phyloP scores from a whole-genome alignment of 2,888 invertebrate species.

The Argyresthia goedartella region DNA sequence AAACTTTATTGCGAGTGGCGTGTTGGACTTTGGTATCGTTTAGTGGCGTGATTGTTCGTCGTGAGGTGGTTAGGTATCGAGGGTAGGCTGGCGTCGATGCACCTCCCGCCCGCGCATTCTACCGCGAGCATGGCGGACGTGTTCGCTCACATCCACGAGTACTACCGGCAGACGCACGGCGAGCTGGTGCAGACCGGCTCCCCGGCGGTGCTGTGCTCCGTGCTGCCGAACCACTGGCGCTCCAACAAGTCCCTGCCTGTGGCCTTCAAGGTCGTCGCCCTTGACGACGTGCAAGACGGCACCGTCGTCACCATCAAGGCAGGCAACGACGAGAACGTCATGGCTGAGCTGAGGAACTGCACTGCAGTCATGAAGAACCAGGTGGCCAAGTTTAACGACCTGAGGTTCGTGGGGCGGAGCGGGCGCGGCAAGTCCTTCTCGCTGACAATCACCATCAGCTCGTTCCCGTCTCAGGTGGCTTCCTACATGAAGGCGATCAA shows the following conservation, averaged over 20 bases:
- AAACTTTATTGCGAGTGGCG: constrained; percentile 41
- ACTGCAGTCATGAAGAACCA: constrained; percentile 97
- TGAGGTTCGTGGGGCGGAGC: constrained; percentile 96
- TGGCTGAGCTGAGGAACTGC: constrained; percentile 94
- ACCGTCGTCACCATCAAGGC: constrained; percentile 94
- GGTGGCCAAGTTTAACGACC: constrained; percentile 98
- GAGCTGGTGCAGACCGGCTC: constrained; percentile 95
- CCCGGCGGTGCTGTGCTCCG: constrained; percentile 95
- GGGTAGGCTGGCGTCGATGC: constrained; percentile 72
- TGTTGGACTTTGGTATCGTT: constrained; percentile 42
- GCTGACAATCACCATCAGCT: constrained; percentile 92
- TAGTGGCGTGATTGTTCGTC: constrained; percentile 47
- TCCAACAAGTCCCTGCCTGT: constrained; percentile 97
- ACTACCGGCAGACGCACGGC: constrained; percentile 91
- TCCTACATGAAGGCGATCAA: constrained; percentile 98
- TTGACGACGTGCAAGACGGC: constrained; percentile 95
- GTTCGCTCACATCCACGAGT: constrained; percentile 81
- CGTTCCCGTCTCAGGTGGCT: constrained; percentile 84
- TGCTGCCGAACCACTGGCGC: constrained; percentile 95
- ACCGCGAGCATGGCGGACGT: constrained; percentile 79
- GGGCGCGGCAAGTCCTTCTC: constrained; percentile 97
- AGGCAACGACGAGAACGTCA: constrained; percentile 98
- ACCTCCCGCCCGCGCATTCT: constrained; percentile 73
- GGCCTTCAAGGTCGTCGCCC: constrained; percentile 94
- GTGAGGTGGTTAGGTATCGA: constrained; percentile 33